These are phyloP conservation scores for Danio kyathit DNA, from an alignment of 2,797 vertebrate species.

Conservation along the genomic window DNA sequence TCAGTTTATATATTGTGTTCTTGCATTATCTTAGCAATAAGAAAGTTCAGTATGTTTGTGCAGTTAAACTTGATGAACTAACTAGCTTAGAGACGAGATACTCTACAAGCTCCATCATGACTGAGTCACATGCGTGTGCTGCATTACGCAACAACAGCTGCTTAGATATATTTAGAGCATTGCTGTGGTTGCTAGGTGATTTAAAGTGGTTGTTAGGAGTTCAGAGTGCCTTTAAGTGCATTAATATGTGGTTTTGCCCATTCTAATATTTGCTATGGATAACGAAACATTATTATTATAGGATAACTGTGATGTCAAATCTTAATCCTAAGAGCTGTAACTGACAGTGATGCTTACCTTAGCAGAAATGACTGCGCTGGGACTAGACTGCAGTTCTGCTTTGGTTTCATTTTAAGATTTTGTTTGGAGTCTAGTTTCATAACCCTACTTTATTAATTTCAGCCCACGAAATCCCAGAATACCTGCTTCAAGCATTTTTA, in stretches of 20 bases:
- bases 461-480: constrained; percentile 8
- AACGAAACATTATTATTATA: too few species aligned
- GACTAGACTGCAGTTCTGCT: not conserved
- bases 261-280: not conserved
- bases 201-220: not conserved
- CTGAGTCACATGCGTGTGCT: not conserved
- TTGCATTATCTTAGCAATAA: not conserved
- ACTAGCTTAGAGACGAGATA: not conserved
- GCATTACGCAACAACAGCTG: not conserved
- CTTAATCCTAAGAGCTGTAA: not conserved
- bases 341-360: constrained; percentile 9
- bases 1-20: not conserved
- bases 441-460: constrained; percentile 6
- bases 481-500: constrained; percentile 5
- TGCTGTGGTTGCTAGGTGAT: not conserved
- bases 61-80: not conserved
- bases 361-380: constrained; percentile 3
- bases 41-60: not conserved
- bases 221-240: not conserved
- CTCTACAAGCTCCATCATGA: not conserved
- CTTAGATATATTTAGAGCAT: not conserved
- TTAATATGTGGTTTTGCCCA: not conserved
- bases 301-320: not conserved
- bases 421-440: not conserved
- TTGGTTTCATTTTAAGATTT: constrained; percentile 17